phyloP scores from a whole-genome alignment of 2,797 vertebrate genomes.

The Pterois miles region DNA sequence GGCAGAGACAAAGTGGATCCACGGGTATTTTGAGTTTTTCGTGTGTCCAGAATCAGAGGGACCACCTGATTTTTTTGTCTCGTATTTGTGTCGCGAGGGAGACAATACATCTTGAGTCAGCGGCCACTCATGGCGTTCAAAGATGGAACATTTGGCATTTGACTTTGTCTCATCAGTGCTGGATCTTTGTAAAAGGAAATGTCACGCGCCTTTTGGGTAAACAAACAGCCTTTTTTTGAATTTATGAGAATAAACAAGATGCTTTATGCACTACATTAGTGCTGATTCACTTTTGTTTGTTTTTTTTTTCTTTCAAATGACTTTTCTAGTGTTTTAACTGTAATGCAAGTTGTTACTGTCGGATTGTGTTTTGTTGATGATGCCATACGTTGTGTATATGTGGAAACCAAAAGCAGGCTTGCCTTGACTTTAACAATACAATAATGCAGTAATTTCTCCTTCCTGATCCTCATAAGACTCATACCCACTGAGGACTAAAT shows the following conservation, averaged over 20 bases:
- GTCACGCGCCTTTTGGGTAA: constrained; percentile 62
- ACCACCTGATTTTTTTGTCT: constrained; percentile 19
- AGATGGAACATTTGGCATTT: constrained; percentile 63
- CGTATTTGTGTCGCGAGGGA: constrained; percentile 8
- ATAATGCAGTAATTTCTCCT: constrained; percentile 44
- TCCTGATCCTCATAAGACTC: constrained; percentile 7
- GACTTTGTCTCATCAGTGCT: constrained; percentile 60
- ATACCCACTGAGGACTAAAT: constrained; percentile 3
- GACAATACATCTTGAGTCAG: constrained; percentile 14
- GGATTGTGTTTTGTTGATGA: constrained; percentile 78
- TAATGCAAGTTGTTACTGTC: constrained; percentile 80
- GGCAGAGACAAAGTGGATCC: constrained; percentile 5
- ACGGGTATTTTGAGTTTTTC: background rate
- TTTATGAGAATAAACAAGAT: constrained; percentile 80
- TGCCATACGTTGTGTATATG: constrained; percentile 77
- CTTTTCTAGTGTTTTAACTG: constrained; percentile 92
- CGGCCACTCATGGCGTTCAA: constrained; percentile 51
- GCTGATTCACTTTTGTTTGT: constrained; percentile 84
- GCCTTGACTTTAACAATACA: constrained; percentile 63
- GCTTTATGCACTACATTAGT: constrained; percentile 98
- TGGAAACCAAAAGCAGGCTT: constrained; percentile 75
- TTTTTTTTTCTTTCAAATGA: constrained; percentile 75
- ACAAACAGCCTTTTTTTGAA: constrained; percentile 77
- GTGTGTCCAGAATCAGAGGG: constrained; percentile 19
- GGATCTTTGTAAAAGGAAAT: constrained; percentile 63